Conservation (phyloP, 2,797 vertebrate genomes). For the Chiloscyllium punctatum region DNA sequence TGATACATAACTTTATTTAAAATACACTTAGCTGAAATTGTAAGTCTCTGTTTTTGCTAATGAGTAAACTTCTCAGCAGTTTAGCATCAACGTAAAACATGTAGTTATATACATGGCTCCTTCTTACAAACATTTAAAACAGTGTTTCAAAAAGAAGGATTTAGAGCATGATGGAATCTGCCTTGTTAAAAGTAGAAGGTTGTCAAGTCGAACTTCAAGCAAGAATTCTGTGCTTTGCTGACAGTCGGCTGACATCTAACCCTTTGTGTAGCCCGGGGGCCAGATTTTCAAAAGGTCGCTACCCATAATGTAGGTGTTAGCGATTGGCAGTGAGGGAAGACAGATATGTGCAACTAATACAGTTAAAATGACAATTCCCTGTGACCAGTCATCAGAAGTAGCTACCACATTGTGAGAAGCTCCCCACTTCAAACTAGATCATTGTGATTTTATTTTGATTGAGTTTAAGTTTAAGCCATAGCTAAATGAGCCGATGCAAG, state of each 20-base stretch:
- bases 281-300: slow-evolving; percentile 36
- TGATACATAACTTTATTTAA: not conserved
- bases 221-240: slow-evolving; percentile 4
- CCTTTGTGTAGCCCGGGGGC: slow-evolving; percentile 25
- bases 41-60: not conserved
- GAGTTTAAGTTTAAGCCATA: not conserved
- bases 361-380: not conserved
- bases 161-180: not conserved
- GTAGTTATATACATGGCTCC: not conserved
- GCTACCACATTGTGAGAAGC: not conserved
- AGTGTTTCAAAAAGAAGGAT: not conserved
- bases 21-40: not conserved
- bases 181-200: not conserved
- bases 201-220: not conserved
- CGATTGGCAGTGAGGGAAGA: slow-evolving; percentile 1
- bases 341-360: not conserved
- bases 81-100: not conserved
- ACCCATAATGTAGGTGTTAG: slow-evolving; percentile 29
- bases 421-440: not conserved
- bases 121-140: not conserved
- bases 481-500: not conserved
- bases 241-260: slow-evolving; percentile 24
- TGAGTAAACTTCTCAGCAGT: not conserved
- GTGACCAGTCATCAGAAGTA: not conserved
- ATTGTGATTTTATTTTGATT: not conserved